Evolutionary conservation across 2,113 vertebrate genomes (phyloP), one percentile per base, ranked within the genome.

Genomic region (Eleginops maclovinus): DNA sequence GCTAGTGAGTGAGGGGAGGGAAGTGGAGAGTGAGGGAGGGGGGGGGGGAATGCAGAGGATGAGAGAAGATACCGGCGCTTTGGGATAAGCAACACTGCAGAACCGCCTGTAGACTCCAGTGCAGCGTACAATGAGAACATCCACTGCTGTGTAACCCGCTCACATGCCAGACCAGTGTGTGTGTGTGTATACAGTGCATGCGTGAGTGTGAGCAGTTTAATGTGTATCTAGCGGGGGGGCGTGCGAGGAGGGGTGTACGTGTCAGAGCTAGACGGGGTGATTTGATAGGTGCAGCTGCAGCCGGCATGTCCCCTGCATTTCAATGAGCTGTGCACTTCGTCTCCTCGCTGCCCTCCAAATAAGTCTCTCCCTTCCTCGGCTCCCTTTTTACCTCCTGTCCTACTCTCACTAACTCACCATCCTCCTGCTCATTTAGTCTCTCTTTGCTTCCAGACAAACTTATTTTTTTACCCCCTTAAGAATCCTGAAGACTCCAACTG

Each of bases 241-340:
- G 65, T 61, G 79, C 40, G 68, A 69, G 64, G 71, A 80, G 84
- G 88, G 77, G 79, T 75, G 82, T 71, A 84, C 84, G 85, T 84
- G 89, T 91, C 88, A 91, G 84, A 87, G 90, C 81, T 82, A 75
- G 83, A 91, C 90, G 89, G 88, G 86, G 90, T 91, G 93, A 93
- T 94, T 92, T 94, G 94, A 94, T 94, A 93, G 94, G 94, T 93
- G 94, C 94, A 95, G 94, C 95, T 95, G 95, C 95, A 95, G 91
- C 91, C 85, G 67, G 70, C 84, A 89, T 94, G 92, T 94, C 90
- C 91, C 90, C 91, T 94, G 94, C 91, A 95, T 95, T 87, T 94
- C 93, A 95, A 95, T 95, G 93, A 95, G 93, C 72, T 86, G 64
- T 53, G 70, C 85, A 72, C 89, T 85, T 72, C 31, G 73, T 86